Conservation (phyloP, 2,888 invertebrate genomes). For the Clunio marinus region DNA sequence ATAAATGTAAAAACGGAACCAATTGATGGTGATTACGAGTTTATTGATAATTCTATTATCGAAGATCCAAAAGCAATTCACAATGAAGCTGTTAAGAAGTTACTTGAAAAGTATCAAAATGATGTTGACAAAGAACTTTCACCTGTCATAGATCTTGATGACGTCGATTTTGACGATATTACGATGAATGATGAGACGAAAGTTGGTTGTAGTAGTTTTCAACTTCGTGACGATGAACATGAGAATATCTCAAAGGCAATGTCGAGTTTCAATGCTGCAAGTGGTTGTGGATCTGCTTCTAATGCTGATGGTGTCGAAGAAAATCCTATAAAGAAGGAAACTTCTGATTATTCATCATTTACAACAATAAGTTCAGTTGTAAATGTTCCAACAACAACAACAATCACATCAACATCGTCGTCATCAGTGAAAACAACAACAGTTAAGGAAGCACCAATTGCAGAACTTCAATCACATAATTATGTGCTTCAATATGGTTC, state of each 20-base stretch:
- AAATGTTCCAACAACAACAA: neutral
- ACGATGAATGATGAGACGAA: neutral
- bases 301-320: neutral
- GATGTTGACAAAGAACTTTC: neutral
- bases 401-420: too few species aligned
- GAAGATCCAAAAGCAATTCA: slow-evolving; percentile 33
- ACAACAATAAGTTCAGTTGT: too few species aligned
- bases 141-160: neutral
- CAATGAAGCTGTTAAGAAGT: neutral
- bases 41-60: slow-evolving; percentile 16
- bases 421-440: neutral
- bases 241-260: slow-evolving; percentile 44
- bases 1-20: slow-evolving; percentile 27
- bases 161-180: neutral
- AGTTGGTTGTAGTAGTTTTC: neutral
- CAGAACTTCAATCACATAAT: slow-evolving; percentile 30
- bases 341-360: neutral
- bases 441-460: slow-evolving; percentile 20
- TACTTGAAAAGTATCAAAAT: neutral
- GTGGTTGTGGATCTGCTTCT: too few species aligned
- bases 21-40: neutral
- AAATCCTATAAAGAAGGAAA: neutral
- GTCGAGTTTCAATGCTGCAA: slow-evolving; percentile 49
- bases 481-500: slow-evolving; percentile 33
- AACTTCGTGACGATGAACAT: neutral